A percentile compares a stretch with the other conserved stretches of the same genome.
Conservation (phyloP, 2,888 invertebrate species). For the Sinelater perroti region DNA sequence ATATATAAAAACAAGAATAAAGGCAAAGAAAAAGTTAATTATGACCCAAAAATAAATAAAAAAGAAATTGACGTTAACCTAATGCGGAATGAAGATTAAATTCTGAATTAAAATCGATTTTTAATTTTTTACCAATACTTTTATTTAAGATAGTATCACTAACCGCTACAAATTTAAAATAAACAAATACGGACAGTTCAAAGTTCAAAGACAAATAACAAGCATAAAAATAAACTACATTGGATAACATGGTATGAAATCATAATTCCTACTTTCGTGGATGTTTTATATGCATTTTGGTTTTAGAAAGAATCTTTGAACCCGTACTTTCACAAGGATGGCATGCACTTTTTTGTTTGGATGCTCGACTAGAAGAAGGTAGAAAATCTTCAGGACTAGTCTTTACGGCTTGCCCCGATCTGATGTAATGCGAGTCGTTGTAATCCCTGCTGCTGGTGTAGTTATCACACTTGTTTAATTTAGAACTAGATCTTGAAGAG, state of each 20-base stretch:
- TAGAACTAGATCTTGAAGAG: neutral
- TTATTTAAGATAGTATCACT: too few species aligned
- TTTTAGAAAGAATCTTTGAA: constrained; percentile 1
- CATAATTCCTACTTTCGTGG: neutral
- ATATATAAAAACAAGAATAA: too few species aligned
- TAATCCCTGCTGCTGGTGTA: neutral
- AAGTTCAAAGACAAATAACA: too few species aligned
- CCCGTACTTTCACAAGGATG: neutral
- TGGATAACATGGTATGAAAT: neutral
- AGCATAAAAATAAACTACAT: too few species aligned
- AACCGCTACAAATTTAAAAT: too few species aligned
- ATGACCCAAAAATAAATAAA: too few species aligned
- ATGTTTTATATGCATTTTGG: constrained; percentile 4
- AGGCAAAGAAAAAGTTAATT: too few species aligned
- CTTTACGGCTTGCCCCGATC: constrained; percentile 25
- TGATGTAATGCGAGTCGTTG: constrained; percentile 1
- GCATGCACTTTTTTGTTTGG: neutral
- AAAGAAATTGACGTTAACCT: too few species aligned
- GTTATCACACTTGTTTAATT: neutral
- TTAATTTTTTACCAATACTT: too few species aligned
- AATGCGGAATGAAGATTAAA: too few species aligned
- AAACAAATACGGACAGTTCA: too few species aligned
- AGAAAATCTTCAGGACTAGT: constrained; percentile 28
- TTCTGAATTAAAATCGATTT: too few species aligned
- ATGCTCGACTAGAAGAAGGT: neutral